A percentile compares a stretch with the other conserved stretches of the same genome.
These are phyloP conservation scores for Myzus persicae DNA, from an alignment of 1,140 invertebrate species.

Conservation along the genomic window DNA sequence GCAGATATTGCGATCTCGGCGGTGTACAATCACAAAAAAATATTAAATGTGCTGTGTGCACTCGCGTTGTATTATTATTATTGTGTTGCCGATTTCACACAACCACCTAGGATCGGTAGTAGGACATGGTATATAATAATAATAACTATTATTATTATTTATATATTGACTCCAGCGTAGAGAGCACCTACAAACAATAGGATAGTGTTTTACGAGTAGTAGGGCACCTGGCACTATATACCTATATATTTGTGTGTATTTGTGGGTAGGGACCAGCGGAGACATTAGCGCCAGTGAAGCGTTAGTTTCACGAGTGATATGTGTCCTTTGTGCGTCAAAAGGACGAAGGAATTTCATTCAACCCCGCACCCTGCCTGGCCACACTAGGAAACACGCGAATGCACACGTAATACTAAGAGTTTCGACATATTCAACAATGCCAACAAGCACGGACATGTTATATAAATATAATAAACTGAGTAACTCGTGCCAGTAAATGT, in stretches of 20 bases:
- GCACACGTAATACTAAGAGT: neutral
- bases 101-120: neutral
- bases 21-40: neutral
- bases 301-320: neutral
- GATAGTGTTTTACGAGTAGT: neutral
- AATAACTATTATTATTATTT: neutral
- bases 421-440: neutral
- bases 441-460: neutral
- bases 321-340: slow-evolving; percentile 12
- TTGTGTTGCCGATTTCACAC: neutral
- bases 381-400: neutral
- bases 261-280: neutral
- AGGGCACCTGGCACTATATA: neutral
- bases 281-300: neutral
- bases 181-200: neutral
- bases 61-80: neutral
- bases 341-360: neutral
- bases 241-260: too few relatives aligned
- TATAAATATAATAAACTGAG: neutral
- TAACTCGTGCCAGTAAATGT: neutral
- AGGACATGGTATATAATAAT: neutral
- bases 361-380: neutral
- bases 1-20: too few relatives aligned
- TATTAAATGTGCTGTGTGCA: neutral
- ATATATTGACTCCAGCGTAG: neutral